These are phyloP conservation scores for Chloropsis hardwickii DNA, from an alignment of 2,113 vertebrate genomes.

Conservation along the genomic window DNA sequence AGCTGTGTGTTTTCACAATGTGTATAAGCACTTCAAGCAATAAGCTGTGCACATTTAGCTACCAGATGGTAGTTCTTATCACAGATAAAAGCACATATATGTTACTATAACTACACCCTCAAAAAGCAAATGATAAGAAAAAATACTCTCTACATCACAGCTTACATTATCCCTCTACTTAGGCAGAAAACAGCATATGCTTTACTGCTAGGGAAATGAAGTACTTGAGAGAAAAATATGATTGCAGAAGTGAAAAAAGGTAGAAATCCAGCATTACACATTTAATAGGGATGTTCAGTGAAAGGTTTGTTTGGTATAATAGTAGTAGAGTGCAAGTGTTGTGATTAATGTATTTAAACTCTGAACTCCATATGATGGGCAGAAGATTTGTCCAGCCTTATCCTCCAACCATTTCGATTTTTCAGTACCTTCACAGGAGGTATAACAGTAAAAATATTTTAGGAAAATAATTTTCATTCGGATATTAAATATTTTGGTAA, in stretches of 20 bases:
- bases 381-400: neutral
- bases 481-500: neutral
- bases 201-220: conserved; percentile 51
- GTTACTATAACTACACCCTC: conserved; percentile 68
- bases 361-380: neutral
- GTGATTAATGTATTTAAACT: neutral
- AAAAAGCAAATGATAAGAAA: conserved; percentile 64
- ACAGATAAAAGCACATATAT: conserved; percentile 77
- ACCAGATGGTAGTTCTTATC: conserved; percentile 77
- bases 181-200: conserved; percentile 76
- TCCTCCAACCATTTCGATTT: neutral
- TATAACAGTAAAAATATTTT: neutral
- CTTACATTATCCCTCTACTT: conserved; percentile 73
- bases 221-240: conserved; percentile 43
- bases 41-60: conserved; percentile 72
- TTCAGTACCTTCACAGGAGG: neutral
- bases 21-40: conserved; percentile 69
- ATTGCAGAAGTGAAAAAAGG: neutral
- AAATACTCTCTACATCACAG: conserved; percentile 71
- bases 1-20: conserved; percentile 78
- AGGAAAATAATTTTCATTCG: neutral
- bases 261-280: neutral
- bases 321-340: neutral
- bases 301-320: neutral
- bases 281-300: neutral